phyloP scores from a whole-genome alignment of 2,888 invertebrate genomes.

The Lasioglossum figueresi region DNA sequence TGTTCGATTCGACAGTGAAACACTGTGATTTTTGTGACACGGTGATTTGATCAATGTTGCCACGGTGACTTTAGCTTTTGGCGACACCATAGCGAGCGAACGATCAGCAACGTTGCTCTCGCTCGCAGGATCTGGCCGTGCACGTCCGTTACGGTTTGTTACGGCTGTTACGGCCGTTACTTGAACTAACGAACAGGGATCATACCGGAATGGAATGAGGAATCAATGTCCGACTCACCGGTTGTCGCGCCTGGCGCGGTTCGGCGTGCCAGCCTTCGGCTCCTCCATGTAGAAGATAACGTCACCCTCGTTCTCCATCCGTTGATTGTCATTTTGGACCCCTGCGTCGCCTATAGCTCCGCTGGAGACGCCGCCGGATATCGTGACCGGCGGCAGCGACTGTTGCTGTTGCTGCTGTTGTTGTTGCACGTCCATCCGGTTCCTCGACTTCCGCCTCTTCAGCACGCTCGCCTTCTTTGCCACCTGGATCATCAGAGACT shows the following conservation, averaged over 20 bases:
- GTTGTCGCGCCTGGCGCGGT: conserved; percentile 80
- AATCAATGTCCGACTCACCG: conserved; percentile 79
- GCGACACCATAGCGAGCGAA: background rate
- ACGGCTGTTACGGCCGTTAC: background rate
- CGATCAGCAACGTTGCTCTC: background rate
- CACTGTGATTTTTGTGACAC: no score
- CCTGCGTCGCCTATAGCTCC: conserved; percentile 36
- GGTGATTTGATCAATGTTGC: background rate
- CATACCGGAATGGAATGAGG: background rate
- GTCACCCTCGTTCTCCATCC: conserved; percentile 87
- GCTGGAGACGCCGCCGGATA: conserved; percentile 67
- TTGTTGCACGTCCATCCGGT: conserved; percentile 86
- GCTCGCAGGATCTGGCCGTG: background rate
- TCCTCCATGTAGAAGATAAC: conserved; percentile 89
- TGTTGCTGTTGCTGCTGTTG: conserved; percentile 75
- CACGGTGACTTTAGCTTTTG: background rate
- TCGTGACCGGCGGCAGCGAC: conserved; percentile 71
- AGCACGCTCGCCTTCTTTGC: conserved; percentile 90
- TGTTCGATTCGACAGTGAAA: no score
- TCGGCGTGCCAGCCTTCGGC: conserved; percentile 85
- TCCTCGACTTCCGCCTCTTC: conserved; percentile 89
- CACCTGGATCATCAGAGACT: conserved; percentile 90
- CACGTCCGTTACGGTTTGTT: conserved; percentile 1
- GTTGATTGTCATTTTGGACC: conserved; percentile 73
- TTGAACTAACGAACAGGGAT: conserved; percentile 4